A percentile compares a stretch with the other conserved stretches of the same genome.
These are phyloP conservation scores for Hetaerina titia DNA, from an alignment of 2,888 invertebrate species.

Conservation along the genomic window DNA sequence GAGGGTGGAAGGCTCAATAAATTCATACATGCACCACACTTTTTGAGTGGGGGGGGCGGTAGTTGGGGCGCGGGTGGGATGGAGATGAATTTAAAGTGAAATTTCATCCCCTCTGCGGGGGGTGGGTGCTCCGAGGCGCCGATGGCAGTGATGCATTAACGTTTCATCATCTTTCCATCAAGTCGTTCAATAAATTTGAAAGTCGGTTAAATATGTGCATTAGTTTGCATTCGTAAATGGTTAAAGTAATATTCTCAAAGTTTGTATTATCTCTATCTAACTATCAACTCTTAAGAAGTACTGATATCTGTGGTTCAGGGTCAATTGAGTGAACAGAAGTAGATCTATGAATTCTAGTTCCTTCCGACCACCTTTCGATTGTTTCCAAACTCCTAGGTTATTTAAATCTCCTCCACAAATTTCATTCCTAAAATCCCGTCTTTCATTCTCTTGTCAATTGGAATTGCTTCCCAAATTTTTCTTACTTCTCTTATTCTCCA, in stretches of 20 bases:
- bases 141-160: conserved; percentile 8
- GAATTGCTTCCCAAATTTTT: too few relatives aligned
- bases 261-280: background rate
- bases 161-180: background rate
- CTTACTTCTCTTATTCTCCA: too few relatives aligned
- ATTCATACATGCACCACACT: background rate
- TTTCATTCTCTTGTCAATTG: too few relatives aligned
- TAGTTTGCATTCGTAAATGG: background rate
- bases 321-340: too few relatives aligned
- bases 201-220: background rate
- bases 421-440: too few relatives aligned
- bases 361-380: background rate
- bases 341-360: background rate
- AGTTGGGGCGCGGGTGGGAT: background rate
- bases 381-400: background rate
- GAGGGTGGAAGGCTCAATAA: background rate
- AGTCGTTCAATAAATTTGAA: background rate
- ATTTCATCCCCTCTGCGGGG: background rate
- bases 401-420: too few relatives aligned
- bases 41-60: background rate
- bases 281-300: background rate
- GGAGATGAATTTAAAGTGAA: background rate
- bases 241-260: background rate
- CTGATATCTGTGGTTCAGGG: background rate
- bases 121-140: background rate